Evolutionary conservation across 2,797 vertebrate species (phyloP).

Genomic region (Choloepus didactylus): DNA sequence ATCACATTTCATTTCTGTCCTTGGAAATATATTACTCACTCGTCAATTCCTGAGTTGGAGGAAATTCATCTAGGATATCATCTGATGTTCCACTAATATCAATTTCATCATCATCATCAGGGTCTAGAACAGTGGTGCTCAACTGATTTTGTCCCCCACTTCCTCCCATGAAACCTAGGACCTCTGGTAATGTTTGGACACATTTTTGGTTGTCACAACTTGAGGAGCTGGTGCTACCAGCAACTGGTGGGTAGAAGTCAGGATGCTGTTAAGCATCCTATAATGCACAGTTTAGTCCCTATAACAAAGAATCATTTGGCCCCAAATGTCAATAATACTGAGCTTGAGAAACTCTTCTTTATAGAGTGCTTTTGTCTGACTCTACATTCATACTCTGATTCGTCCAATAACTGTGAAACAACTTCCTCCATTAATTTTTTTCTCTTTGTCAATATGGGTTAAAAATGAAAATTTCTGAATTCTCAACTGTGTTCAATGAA

Average conservation of each 20-base stretch:
- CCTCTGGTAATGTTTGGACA: background rate
- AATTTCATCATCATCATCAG: background rate
- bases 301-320: conserved; percentile 12
- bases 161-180: background rate
- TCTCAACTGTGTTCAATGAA: background rate
- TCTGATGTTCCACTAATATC: conserved; percentile 18
- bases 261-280: background rate
- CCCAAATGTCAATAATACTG: background rate
- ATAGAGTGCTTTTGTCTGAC: background rate
- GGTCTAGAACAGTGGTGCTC: background rate
- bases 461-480: conserved; percentile 49
- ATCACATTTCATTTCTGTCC: background rate
- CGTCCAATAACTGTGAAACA: conserved; percentile 17
- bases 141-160: background rate
- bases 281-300: background rate
- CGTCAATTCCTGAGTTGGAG: background rate
- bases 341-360: background rate
- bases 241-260: background rate
- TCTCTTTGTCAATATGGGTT: background rate
- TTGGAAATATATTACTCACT: background rate
- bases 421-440: background rate
- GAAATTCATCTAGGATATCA: conserved; percentile 12
- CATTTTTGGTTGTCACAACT: background rate
- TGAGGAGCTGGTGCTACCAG: background rate
- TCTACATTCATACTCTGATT: conserved; percentile 17